Evolutionary conservation across 2,113 vertebrate genomes (phyloP).

Genomic region (Malurus melanocephalus): DNA sequence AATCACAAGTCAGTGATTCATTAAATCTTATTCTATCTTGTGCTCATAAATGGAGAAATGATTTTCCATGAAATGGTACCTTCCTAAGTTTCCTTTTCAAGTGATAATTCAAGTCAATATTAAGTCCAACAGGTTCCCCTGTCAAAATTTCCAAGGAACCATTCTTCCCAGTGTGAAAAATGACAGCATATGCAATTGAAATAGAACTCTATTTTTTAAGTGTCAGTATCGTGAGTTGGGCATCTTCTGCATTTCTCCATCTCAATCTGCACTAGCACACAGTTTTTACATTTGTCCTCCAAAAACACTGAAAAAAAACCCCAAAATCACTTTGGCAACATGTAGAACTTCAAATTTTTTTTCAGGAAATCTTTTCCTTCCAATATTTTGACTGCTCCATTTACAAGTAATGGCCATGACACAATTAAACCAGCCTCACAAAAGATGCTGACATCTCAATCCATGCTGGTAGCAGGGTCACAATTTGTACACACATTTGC

Average conservation of each 20-base stretch:
- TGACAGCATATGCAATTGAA: neutral
- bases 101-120: neutral
- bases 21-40: neutral
- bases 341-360: neutral
- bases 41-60: neutral
- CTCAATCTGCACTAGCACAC: neutral
- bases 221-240: neutral
- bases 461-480: neutral
- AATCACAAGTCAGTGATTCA: constrained; percentile 36
- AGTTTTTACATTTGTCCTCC: neutral
- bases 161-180: neutral
- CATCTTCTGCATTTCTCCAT: neutral
- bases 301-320: neutral
- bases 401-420: neutral
- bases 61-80: neutral
- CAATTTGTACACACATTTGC: neutral
- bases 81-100: neutral
- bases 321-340: neutral
- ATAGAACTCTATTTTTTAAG: neutral
- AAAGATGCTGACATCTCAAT: neutral
- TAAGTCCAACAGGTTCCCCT: neutral
- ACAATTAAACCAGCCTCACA: neutral
- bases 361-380: neutral
- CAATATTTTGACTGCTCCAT: neutral
- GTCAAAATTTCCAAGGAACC: neutral